Evolutionary conservation across 2,113 vertebrate species (phyloP).

Genomic region (Macrotis lagotis): DNA sequence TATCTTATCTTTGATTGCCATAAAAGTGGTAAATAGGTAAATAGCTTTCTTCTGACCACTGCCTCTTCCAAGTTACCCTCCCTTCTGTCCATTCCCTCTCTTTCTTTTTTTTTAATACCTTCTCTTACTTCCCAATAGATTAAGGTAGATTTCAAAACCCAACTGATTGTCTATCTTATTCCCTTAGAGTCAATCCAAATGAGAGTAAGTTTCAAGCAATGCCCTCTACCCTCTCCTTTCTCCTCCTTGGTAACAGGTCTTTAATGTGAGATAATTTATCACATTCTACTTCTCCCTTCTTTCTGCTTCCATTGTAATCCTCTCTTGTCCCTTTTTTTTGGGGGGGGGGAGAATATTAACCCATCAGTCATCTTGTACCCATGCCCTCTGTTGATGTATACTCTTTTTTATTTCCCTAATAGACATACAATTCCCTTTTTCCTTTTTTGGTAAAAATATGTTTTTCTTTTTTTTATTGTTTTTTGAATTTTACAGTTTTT

Average conservation of each 20-base stretch:
- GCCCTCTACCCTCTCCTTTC: not conserved
- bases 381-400: not conserved
- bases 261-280: not conserved
- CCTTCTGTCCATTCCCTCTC: not conserved
- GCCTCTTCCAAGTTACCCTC: not conserved
- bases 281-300: not conserved
- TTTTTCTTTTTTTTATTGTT: too few species aligned
- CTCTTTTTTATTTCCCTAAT: not conserved
- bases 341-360: not conserved
- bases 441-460: too few species aligned
- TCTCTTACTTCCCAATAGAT: too few species aligned
- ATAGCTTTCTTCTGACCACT: not conserved
- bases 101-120: not conserved
- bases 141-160: not conserved
- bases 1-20: not conserved
- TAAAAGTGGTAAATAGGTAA: not conserved
- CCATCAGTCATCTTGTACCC: not conserved
- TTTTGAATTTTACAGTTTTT: too few species aligned
- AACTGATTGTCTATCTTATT: not conserved
- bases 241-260: not conserved
- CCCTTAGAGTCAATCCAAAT: not conserved
- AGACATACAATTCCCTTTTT: not conserved
- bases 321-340: not conserved
- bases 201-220: not conserved
- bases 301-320: not conserved